Evolutionary conservation across 2,113 vertebrate genomes (phyloP), one percentile per base, ranked within the genome.

Genomic region (Hiodon tergisus): DNA sequence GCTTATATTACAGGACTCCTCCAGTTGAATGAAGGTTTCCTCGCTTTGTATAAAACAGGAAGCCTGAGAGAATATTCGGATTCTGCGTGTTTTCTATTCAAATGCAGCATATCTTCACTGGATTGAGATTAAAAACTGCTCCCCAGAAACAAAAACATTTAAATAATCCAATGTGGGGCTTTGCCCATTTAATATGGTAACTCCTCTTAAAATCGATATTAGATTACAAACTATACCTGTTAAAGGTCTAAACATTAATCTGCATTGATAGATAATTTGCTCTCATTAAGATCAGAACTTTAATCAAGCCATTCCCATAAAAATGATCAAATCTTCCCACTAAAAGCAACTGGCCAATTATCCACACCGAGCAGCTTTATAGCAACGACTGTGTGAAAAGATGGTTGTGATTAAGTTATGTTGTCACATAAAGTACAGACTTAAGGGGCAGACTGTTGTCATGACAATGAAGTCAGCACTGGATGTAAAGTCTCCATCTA

Each of bases 401-500:
- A 62, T 71, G 75, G 58, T 71, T 55, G 51, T 71, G 68, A 76
- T 76, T 76, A 76, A 69, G 59, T 50, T n/a, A n/a, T 71, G 68
- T 61, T 76, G 75, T 76, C 75, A 59, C 75, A 48, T 16, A 48
- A 31, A 69, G 50, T 5, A 53, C 10, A 47, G 75, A 63, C 17
- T 9, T 31, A 51, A 10, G 67, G 53, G 51, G 57, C 74, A 76
- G 75, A 76, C 58, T 9, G 75, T 76, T 76, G 75, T 63, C 67
- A 76, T 76, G 75, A 69, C 68, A 13, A 71, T 76, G 68, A 55
- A 71, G 71, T 71, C 75, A 51, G 75, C 75, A 71, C 58, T 55
- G n/a, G 67, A 69, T 57, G 74, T 63, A 71, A 70, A 76, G 75
- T 76, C 68, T 76, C 68, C 75, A 55, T 76, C 60, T 69, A 63